A percentile compares a stretch with the other conserved stretches of the same genome.
Conservation (phyloP, 2,113 vertebrate genomes). For the Oophaga pumilio region DNA sequence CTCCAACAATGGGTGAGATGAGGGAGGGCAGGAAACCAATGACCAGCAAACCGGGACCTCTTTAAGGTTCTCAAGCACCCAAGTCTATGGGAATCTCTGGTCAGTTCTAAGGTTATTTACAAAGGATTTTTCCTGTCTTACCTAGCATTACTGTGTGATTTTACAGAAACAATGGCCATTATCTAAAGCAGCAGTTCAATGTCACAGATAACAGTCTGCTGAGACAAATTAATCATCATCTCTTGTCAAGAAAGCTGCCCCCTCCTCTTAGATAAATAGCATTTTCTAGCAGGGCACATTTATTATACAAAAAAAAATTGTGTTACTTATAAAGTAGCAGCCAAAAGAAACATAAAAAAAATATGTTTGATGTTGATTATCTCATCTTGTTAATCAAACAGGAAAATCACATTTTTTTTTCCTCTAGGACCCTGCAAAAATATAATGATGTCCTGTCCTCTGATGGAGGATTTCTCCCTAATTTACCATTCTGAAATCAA, state of each 20-base stretch:
- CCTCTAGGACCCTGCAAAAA: background rate
- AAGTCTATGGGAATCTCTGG: constrained; percentile 82
- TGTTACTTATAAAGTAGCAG: background rate
- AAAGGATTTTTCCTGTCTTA: constrained; percentile 86
- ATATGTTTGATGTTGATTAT: background rate
- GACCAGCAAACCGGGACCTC: constrained; percentile 77
- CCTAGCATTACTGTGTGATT: constrained; percentile 76
- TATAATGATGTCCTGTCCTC: background rate
- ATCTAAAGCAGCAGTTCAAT: constrained; percentile 94
- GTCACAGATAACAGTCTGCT: constrained; percentile 85
- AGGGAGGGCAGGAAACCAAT: constrained; percentile 90
- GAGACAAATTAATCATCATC: constrained; percentile 88
- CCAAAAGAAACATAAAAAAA: constrained; percentile 17
- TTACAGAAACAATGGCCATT: constrained; percentile 89
- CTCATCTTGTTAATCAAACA: constrained; percentile 5
- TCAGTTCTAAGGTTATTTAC: constrained; percentile 82
- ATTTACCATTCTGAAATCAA: background rate
- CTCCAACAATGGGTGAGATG: constrained; percentile 85
- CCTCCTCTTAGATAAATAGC: constrained; percentile 63
- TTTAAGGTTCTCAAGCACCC: constrained; percentile 82
- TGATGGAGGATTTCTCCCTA: background rate
- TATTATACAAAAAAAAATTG: background rate
- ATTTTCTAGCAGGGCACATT: constrained; percentile 64
- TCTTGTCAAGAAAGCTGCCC: constrained; percentile 74
- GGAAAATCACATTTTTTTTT: background rate